phyloP scores from a whole-genome alignment of 2,113 vertebrate species.

The Paradoxurus hermaphroditus region DNA sequence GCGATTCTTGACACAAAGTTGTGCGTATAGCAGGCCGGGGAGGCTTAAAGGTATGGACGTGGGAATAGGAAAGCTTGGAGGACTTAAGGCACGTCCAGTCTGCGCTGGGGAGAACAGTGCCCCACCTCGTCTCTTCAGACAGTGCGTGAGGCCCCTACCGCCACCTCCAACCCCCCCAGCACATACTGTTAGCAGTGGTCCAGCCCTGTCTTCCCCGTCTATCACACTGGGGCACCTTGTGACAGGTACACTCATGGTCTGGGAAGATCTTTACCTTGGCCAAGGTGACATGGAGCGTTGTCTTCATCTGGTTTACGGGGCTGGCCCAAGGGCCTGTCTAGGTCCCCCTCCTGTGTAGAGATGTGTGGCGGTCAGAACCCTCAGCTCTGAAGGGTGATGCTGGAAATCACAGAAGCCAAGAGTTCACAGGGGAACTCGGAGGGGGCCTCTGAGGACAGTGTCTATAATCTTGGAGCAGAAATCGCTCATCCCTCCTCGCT shows the following conservation, averaged over 20 bases:
- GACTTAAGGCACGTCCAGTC: not conserved
- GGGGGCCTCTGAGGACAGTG: accelerated
- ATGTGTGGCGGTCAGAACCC: not conserved
- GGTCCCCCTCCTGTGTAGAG: not conserved
- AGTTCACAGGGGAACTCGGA: not conserved
- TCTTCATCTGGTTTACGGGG: not conserved
- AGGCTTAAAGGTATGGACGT: not conserved
- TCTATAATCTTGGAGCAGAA: not conserved
- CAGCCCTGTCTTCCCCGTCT: not conserved
- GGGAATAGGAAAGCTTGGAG: too few species aligned
- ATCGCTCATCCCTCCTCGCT: not conserved
- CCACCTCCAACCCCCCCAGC: not conserved
- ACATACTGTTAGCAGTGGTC: not conserved
- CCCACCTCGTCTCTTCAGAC: too few species aligned
- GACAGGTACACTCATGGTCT: not conserved
- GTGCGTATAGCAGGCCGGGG: not conserved
- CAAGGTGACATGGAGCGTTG: not conserved
- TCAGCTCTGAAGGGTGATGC: not conserved
- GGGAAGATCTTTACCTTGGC: not conserved
- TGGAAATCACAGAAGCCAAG: not conserved
- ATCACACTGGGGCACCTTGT: accelerated
- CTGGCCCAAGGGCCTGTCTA: not conserved
- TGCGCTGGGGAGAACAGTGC: not conserved
- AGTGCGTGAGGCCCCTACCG: accelerated
- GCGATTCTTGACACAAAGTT: not conserved